Evolutionary conservation across 1,140 invertebrate species (phyloP).

Genomic region (Bilobella aurantiaca): DNA sequence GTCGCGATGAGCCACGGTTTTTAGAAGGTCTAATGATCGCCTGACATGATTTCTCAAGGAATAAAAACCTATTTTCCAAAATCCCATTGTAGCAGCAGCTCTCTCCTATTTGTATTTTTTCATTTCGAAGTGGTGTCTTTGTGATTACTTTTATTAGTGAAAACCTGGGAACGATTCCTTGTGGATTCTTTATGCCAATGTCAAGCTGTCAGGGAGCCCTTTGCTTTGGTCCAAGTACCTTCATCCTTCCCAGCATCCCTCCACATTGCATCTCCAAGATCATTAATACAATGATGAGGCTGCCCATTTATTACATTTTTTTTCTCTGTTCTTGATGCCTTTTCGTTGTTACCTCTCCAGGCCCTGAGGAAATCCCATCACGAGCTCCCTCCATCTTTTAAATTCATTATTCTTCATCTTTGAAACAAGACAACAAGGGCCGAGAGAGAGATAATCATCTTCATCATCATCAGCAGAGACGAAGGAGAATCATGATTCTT

Average conservation of each 20-base stretch:
- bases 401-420: not conserved
- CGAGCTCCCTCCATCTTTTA: too few species aligned
- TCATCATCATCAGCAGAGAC: not conserved
- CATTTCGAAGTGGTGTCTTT: not conserved
- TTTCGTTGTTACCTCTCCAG: not conserved
- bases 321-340: not conserved
- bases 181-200: not conserved
- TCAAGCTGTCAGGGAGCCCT: not conserved
- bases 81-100: too few species aligned
- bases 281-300: not conserved
- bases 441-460: not conserved
- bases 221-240: not conserved
- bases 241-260: not conserved
- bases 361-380: too few species aligned
- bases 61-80: too few species aligned
- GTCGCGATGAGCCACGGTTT: too few species aligned
- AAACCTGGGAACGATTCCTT: not conserved
- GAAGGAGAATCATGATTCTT: not conserved
- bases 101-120: not conserved
- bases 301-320: not conserved
- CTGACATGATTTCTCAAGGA: too few species aligned
- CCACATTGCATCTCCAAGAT: too few species aligned
- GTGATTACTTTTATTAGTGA: not conserved
- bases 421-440: not conserved
- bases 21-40: too few species aligned